A percentile compares a stretch with the other conserved stretches of the same genome.
Conservation (phyloP, 2,888 invertebrate genomes). For the Drosophila bunnanda region DNA sequence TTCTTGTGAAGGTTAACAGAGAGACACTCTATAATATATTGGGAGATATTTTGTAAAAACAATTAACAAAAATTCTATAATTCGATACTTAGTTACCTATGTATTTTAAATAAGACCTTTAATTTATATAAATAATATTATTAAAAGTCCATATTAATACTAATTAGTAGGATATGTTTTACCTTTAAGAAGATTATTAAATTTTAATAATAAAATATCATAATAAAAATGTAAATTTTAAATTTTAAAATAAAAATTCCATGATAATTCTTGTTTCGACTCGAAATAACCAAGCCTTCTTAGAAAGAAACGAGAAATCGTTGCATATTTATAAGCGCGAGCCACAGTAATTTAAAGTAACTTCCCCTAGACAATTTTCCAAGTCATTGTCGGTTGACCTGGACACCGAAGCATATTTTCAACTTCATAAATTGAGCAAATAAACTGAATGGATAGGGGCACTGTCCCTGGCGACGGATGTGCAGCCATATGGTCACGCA, state of each 20-base stretch:
- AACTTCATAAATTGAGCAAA: slow-evolving; percentile 50
- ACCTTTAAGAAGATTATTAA: too few relatives aligned
- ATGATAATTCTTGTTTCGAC: neutral
- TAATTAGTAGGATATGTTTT: too few relatives aligned
- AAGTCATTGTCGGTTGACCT: slow-evolving; percentile 54
- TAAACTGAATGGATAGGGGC: slow-evolving; percentile 19
- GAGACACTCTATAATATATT: neutral
- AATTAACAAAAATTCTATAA: neutral
- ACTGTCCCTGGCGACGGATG: slow-evolving; percentile 21
- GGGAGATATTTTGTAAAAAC: neutral
- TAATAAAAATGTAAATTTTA: neutral
- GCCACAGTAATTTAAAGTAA: slow-evolving; percentile 67
- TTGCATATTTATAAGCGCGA: slow-evolving; percentile 69
- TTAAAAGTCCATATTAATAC: neutral
- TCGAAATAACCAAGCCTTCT: neutral
- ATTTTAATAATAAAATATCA: neutral
- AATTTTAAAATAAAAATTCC: neutral
- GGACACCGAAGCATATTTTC: slow-evolving; percentile 40
- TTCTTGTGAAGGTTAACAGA: neutral
- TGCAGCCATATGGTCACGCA: slow-evolving; percentile 74
- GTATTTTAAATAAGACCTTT: neutral
- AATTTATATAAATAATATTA: neutral
- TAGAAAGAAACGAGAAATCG: slow-evolving; percentile 29
- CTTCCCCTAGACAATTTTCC: slow-evolving; percentile 45
- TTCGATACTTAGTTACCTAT: neutral